These are phyloP conservation scores for Bradypodion pumilum DNA, from an alignment of 2,797 vertebrate species.

Conservation along the genomic window DNA sequence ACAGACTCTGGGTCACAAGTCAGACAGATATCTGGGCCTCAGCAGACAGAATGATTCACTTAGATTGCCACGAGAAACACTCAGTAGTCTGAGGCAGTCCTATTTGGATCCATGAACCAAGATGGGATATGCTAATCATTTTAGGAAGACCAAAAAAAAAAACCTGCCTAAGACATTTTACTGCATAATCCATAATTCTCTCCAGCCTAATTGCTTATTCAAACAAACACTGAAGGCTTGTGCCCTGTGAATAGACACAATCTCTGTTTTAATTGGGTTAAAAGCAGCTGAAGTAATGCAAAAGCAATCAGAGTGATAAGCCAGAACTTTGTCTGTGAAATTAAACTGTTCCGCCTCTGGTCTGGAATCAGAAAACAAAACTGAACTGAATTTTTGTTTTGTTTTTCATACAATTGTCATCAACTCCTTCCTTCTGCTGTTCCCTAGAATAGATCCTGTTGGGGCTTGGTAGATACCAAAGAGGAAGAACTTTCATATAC, in stretches of 20 bases:
- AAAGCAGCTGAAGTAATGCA: slow-evolving; percentile 50
- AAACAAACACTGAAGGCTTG: slow-evolving; percentile 49
- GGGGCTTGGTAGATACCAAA: slow-evolving; percentile 29
- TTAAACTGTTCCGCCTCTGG: slow-evolving; percentile 54
- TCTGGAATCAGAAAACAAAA: slow-evolving; percentile 31
- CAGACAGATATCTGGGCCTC: too few relatives aligned
- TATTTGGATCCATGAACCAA: background rate
- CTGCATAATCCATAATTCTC: slow-evolving; percentile 42
- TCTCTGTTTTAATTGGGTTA: slow-evolving; percentile 34
- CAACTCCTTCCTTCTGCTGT: slow-evolving; percentile 22
- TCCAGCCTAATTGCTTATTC: slow-evolving; percentile 55
- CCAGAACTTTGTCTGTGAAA: slow-evolving; percentile 40
- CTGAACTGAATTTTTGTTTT: background rate
- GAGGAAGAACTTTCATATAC: background rate
- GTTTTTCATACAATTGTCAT: slow-evolving; percentile 25
- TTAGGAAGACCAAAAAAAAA: background rate
- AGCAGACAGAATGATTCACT: background rate
- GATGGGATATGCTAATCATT: background rate
- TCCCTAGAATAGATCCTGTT: slow-evolving; percentile 28
- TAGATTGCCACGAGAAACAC: background rate
- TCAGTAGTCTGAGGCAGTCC: background rate
- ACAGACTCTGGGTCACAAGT: background rate
- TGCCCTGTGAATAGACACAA: slow-evolving; percentile 45
- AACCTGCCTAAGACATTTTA: slow-evolving; percentile 29
- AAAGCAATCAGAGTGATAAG: slow-evolving; percentile 60